phyloP scores from a whole-genome alignment of 2,888 invertebrate species.

The Brachyopa scutellaris region DNA sequence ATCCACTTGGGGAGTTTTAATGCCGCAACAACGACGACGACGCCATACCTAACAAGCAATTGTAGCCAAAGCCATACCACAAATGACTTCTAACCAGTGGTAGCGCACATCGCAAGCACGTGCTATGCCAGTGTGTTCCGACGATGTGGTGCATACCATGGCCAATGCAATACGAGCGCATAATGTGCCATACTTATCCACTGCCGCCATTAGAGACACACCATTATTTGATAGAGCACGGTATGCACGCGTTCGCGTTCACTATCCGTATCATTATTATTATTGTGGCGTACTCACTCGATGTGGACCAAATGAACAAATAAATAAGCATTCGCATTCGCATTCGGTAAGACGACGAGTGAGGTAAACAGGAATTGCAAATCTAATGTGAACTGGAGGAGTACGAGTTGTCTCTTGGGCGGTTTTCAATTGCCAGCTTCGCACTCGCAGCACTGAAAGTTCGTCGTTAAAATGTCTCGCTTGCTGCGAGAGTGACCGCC shows the following conservation, averaged over 20 bases:
- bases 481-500: slow-evolving; percentile 44
- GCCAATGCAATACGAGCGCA: slow-evolving; percentile 71
- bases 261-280: slow-evolving; percentile 73
- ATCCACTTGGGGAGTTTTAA: slow-evolving; percentile 69
- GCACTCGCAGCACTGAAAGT: slow-evolving; percentile 32
- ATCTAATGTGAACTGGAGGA: slow-evolving; percentile 70
- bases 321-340: slow-evolving; percentile 69
- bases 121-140: slow-evolving; percentile 54
- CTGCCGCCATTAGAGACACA: slow-evolving; percentile 72
- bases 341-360: slow-evolving; percentile 35
- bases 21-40: slow-evolving; percentile 51
- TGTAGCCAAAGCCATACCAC: slow-evolving; percentile 52
- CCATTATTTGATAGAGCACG: slow-evolving; percentile 72
- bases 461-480: slow-evolving; percentile 54
- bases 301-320: slow-evolving; percentile 72
- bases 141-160: slow-evolving; percentile 45
- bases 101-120: slow-evolving; percentile 68
- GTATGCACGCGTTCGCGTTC: slow-evolving; percentile 72
- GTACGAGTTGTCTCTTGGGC: slow-evolving; percentile 68
- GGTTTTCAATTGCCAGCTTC: slow-evolving; percentile 58
- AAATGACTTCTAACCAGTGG: slow-evolving; percentile 64
- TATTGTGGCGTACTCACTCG: slow-evolving; percentile 69
- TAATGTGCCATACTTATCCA: slow-evolving; percentile 71
- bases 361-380: slow-evolving; percentile 70
- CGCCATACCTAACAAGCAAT: slow-evolving; percentile 70